A percentile compares a stretch with the other conserved stretches of the same genome.
These are phyloP conservation scores for Psittacula echo DNA, from an alignment of 2,797 vertebrate genomes.

Conservation along the genomic window DNA sequence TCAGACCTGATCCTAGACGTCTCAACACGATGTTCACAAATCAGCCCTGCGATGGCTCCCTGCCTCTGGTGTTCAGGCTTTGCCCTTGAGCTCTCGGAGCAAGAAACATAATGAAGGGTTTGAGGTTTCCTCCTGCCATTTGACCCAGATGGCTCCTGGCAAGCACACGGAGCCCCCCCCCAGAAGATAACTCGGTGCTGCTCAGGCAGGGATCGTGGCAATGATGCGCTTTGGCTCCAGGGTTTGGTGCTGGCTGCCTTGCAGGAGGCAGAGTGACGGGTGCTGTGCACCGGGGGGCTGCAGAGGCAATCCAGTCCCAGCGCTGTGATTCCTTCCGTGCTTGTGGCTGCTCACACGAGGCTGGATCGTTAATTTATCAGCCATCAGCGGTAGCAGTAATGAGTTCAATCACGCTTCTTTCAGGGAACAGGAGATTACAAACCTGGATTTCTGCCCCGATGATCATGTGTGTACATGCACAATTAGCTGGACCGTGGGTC, in stretches of 20 bases:
- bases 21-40: constrained; percentile 33
- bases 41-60: constrained; percentile 1
- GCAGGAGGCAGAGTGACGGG: background rate
- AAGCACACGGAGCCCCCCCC: background rate
- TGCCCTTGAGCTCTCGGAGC: background rate
- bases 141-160: constrained; percentile 33
- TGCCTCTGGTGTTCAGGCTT: constrained; percentile 14
- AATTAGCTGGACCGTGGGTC: accelerated
- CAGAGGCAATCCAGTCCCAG: background rate
- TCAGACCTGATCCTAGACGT: background rate
- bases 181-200: background rate
- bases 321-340: background rate
- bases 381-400: accelerated
- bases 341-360: accelerated
- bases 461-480: accelerated
- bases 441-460: accelerated
- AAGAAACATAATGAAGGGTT: background rate
- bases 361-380: accelerated
- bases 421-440: accelerated
- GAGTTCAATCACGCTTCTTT: background rate
- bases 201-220: accelerated
- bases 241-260: accelerated
- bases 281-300: background rate
- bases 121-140: constrained; percentile 30
- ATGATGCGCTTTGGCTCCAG: background rate